These are phyloP conservation scores for Caenorhabditis panamensis DNA, from an alignment of 2,888 invertebrate species.

Conservation along the genomic window DNA sequence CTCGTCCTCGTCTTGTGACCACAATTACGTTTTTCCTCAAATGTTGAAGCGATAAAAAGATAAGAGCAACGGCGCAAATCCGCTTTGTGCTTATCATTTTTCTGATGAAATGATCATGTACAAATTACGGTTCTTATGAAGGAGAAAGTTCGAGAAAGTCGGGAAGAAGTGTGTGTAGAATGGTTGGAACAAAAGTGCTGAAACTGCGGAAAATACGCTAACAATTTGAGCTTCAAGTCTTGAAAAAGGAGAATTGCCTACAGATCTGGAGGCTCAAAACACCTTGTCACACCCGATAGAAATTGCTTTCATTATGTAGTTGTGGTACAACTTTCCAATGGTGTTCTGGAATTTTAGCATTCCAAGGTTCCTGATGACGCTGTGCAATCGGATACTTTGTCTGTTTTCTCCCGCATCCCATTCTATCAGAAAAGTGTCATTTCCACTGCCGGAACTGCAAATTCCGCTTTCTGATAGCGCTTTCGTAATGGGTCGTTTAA, in stretches of 20 bases:
- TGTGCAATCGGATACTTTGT: slow-evolving; percentile 31
- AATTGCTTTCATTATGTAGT: too few species aligned
- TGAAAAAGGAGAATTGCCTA: too few species aligned
- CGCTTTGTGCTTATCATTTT: slow-evolving; percentile 8
- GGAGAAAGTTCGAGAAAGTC: slow-evolving; percentile 12
- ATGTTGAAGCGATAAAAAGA: not conserved
- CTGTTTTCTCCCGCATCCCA: not conserved
- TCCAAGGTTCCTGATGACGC: not conserved
- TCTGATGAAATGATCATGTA: slow-evolving; percentile 29
- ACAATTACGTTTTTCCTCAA: slow-evolving; percentile 7
- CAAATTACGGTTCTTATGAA: not conserved
- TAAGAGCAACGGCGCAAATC: not conserved
- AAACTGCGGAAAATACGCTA: not conserved
- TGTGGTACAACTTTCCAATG: too few species aligned
- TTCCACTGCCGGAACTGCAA: slow-evolving; percentile 4
- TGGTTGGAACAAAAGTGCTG: not conserved
- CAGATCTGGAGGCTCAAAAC: too few species aligned
- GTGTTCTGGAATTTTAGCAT: too few species aligned
- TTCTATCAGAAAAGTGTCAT: not conserved
- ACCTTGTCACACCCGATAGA: too few species aligned
- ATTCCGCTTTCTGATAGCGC: not conserved
- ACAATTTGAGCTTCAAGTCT: too few species aligned
- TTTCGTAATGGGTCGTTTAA: too few species aligned
- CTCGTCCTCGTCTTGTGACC: slow-evolving; percentile 9
- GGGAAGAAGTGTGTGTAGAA: not conserved